Base-by-base conservation (phyloP, 2,888 invertebrate species). In the Epinotia nisella region DNA sequence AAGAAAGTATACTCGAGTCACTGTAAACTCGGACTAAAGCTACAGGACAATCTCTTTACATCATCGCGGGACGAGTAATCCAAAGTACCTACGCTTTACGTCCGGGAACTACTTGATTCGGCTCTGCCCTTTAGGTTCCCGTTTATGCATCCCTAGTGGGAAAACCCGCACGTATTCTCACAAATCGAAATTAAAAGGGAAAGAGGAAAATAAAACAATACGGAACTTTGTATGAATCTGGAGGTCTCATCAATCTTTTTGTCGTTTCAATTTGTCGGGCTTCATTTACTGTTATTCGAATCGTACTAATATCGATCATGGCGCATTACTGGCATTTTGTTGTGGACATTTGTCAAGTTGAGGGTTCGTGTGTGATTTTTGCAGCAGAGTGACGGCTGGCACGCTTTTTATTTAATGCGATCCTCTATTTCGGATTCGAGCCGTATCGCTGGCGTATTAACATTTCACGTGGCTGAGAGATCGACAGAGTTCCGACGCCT, bases 361-460 rank as follows among this genome's bases (percentile, higher is more conserved):
- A 49, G 49, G 49, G 49, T 1, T 49, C 49, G 49, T n/a, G 49
- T 49, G 41, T 24, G 24, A 10, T 24, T 19, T n/a, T 62, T 49
- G 13, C 53, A 24, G 68, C n/a, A 24, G n/a, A 21, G 59, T 10
- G 55, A 35, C 39, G 35, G 58, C 29, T 58, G 10, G 29, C 35
- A 39, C 72, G 75, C 75, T 76, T 76, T 80, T 81, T 84, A 81
- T 81, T 81, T 84, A 80, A 82, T 82, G 79, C 80, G 79, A 82
- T 83, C 78, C 76, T 75, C 82, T 81, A 82, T 81, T 85, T 84
- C 75, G 76, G 78, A 81, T 81, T 81, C 79, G 78, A 80, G 76
- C 77, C 79, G 78, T 79, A 82, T 81, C 81, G 80, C 76, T 74
- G 68, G 41, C 74, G 74, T 81, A 81, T 85, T 84, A 83, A 86